phyloP scores from a whole-genome alignment of 2,797 vertebrate genomes.

The Coregonus ussuriensis region DNA sequence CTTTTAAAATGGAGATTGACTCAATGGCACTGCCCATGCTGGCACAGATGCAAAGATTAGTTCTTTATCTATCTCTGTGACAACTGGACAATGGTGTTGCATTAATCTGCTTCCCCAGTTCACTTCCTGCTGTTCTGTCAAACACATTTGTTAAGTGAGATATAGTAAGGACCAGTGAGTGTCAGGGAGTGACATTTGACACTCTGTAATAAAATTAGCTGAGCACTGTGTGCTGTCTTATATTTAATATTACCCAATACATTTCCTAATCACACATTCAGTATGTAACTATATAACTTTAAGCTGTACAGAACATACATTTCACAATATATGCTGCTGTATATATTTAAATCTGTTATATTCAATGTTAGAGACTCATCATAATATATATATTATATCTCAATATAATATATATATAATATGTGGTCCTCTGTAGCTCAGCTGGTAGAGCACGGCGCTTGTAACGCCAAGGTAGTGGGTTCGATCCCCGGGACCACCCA shows the following conservation, averaged over 20 bases:
- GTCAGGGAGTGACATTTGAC: not conserved
- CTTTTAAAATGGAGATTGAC: too few relatives aligned
- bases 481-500: too few relatives aligned
- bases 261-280: not conserved
- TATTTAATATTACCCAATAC: constrained; percentile 1
- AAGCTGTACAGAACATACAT: constrained; percentile 1
- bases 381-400: too few relatives aligned
- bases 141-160: constrained; percentile 4
- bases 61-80: too few relatives aligned
- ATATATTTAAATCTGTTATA: too few relatives aligned
- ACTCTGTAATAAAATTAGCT: not conserved
- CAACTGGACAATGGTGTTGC: constrained; percentile 2
- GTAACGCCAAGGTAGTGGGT: too few relatives aligned
- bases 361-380: too few relatives aligned
- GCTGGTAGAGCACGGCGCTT: too few relatives aligned
- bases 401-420: too few relatives aligned
- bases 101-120: not conserved
- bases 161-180: not conserved
- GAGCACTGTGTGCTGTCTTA: not conserved
- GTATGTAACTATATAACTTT: not conserved
- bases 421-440: too few relatives aligned
- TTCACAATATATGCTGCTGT: not conserved
- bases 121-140: constrained; percentile 13
- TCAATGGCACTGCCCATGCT: too few relatives aligned
- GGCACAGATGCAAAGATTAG: too few relatives aligned